phyloP scores from a whole-genome alignment of 2,113 vertebrate genomes.

The Anarhynchus alexandrinus region DNA sequence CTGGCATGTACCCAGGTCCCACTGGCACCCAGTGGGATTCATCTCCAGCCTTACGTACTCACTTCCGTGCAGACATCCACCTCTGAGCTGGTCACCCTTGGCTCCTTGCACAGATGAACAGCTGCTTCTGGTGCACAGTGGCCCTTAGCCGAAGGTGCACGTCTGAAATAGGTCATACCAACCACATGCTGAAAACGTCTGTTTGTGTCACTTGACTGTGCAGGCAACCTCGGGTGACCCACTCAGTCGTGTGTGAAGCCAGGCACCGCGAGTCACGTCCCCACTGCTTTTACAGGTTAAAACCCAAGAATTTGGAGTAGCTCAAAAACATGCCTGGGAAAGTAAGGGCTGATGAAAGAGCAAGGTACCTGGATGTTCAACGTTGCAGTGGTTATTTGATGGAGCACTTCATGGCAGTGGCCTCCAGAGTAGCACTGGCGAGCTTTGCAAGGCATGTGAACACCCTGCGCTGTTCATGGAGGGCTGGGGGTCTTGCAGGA shows the following conservation, averaged over 20 bases:
- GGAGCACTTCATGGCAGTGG: neutral
- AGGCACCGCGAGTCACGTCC: rapidly evolving
- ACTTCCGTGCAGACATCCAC: neutral
- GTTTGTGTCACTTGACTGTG: neutral
- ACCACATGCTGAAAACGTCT: neutral
- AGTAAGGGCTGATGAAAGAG: neutral
- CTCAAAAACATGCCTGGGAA: neutral
- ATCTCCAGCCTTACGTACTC: neutral
- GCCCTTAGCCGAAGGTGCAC: neutral
- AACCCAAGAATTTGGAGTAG: neutral
- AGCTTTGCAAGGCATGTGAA: neutral
- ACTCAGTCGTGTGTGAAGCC: neutral
- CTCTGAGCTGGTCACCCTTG: neutral
- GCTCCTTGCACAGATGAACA: neutral
- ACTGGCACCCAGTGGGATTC: neutral
- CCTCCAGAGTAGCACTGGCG: neutral
- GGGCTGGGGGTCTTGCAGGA: neutral
- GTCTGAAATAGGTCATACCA: neutral
- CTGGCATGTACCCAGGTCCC: neutral
- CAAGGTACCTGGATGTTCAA: neutral
- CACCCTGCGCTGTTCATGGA: neutral
- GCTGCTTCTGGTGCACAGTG: neutral
- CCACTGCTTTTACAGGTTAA: neutral
- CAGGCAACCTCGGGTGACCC: neutral
- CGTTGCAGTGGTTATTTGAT: neutral